Evolutionary conservation across 2,113 vertebrate genomes (phyloP).

Genomic region (Brachypodius melanocephalos): DNA sequence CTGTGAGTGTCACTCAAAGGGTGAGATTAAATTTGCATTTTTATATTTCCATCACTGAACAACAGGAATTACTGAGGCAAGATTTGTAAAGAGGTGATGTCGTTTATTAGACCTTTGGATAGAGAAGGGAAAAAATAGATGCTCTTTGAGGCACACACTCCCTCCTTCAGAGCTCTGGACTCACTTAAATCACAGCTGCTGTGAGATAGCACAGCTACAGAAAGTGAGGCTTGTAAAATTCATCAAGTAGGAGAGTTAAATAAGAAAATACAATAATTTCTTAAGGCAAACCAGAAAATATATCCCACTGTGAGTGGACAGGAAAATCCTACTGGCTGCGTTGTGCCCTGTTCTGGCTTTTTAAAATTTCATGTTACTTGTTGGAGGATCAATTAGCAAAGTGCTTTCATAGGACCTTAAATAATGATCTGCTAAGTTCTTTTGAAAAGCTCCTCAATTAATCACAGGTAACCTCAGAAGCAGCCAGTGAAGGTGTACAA

Average conservation of each 20-base stretch:
- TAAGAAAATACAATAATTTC: neutral
- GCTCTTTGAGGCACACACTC: neutral
- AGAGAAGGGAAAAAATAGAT: neutral
- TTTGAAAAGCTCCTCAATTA: slow-evolving; percentile 16
- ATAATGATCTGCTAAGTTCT: slow-evolving; percentile 34
- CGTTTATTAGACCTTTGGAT: neutral
- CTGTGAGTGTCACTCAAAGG: neutral
- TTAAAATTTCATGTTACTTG: neutral
- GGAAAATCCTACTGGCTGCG: neutral
- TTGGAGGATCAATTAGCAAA: neutral
- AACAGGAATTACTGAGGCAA: neutral
- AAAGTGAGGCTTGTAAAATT: neutral
- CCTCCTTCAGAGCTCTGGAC: neutral
- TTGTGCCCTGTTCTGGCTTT: neutral
- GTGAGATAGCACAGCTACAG: neutral
- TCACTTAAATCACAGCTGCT: neutral
- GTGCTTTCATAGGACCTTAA: neutral
- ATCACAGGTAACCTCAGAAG: slow-evolving; percentile 15
- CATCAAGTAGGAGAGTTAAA: neutral
- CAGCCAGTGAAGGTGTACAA: neutral
- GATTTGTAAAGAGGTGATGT: neutral
- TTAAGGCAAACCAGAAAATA: neutral
- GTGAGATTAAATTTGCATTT: neutral
- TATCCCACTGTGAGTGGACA: neutral
- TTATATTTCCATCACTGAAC: neutral